Conservation (phyloP, 1,140 invertebrate genomes). For the Halesus radiatus region DNA sequence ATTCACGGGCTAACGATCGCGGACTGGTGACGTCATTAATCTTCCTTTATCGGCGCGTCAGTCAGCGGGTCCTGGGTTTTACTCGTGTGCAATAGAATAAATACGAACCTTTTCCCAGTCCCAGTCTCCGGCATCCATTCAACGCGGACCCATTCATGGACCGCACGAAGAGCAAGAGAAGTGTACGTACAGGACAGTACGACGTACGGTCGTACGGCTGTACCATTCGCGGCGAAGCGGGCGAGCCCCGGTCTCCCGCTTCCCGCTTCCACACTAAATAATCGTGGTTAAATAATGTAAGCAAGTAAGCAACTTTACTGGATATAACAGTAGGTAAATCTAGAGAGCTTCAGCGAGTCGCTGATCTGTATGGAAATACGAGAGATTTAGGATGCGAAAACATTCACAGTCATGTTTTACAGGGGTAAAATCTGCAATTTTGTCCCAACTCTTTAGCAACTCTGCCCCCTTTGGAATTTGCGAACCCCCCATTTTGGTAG, state of each 20-base stretch:
- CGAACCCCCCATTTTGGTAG: too few relatives aligned
- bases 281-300: conserved; percentile 6
- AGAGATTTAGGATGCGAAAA: conserved; percentile 17
- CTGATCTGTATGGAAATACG: conserved; percentile 27
- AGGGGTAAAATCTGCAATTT: background rate
- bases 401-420: conserved; percentile 7
- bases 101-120: conserved; percentile 38
- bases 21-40: conserved; percentile 52
- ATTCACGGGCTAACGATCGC: conserved; percentile 45
- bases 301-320: conserved; percentile 16
- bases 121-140: background rate
- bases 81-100: conserved; percentile 50
- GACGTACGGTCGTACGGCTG: too few relatives aligned
- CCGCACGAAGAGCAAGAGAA: background rate
- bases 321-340: background rate
- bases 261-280: conserved; percentile 1
- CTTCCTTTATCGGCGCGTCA: conserved; percentile 56
- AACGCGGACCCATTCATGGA: conserved; percentile 11
- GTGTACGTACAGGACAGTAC: too few relatives aligned
- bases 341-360: conserved; percentile 3
- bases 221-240: background rate
- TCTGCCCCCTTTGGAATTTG: too few relatives aligned
- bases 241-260: background rate
- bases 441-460: background rate
- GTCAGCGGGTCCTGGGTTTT: conserved; percentile 49